Evolutionary conservation across 2,888 invertebrate species (phyloP).

Genomic region (Teinopalpus imperialis): DNA sequence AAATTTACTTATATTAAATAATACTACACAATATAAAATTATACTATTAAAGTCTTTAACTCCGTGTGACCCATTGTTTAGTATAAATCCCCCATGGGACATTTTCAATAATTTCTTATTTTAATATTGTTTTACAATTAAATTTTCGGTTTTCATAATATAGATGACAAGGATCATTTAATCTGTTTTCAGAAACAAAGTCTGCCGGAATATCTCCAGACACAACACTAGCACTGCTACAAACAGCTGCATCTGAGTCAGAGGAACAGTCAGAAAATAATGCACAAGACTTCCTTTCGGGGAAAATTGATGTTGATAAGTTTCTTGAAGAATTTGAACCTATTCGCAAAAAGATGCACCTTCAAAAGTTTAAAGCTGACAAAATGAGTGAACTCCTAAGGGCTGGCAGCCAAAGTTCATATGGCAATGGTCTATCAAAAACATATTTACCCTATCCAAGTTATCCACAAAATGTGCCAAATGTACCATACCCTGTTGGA

Average conservation of each 20-base stretch:
- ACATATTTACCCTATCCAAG: constrained; percentile 72
- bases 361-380: constrained; percentile 95
- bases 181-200: constrained; percentile 88
- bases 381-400: constrained; percentile 91
- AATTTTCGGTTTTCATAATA: no score
- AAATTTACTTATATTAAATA: no score
- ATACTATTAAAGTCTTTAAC: no score
- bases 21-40: no score
- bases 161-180: no score
- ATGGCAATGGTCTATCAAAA: constrained; percentile 62
- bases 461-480: constrained; percentile 80
- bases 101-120: no score
- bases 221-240: constrained; percentile 92
- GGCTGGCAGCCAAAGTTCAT: constrained; percentile 55
- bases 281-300: constrained; percentile 90
- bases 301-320: constrained; percentile 87
- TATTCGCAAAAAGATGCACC: constrained; percentile 81
- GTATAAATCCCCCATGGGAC: no score
- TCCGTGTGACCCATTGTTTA: no score
- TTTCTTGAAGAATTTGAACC: constrained; percentile 93
- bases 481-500: constrained; percentile 87
- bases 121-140: no score
- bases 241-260: constrained; percentile 94
- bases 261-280: constrained; percentile 96
- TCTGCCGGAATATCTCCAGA: constrained; percentile 91